A percentile compares a stretch with the other conserved stretches of the same genome.
phyloP scores from a whole-genome alignment of 2,888 invertebrate species.

The Epinotia demarniana region DNA sequence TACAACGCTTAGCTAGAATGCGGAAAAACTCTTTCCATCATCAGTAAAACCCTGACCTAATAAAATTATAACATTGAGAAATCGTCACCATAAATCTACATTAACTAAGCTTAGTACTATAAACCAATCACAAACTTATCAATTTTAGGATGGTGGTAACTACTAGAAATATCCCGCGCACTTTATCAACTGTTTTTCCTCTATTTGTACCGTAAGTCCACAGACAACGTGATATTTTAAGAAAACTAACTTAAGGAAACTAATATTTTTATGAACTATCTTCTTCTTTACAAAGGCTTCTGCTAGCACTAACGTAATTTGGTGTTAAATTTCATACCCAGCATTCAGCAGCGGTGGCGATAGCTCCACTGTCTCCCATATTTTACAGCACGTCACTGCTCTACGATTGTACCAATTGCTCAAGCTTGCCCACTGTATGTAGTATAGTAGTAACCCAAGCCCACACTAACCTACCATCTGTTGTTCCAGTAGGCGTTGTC shows the following conservation, averaged over 20 bases:
- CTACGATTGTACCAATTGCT: not conserved
- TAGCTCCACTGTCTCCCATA: not conserved
- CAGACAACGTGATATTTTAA: not conserved
- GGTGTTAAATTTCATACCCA: too few relatives aligned
- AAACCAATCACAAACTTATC: too few relatives aligned
- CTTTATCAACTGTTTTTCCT: not conserved
- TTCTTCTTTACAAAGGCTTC: not conserved
- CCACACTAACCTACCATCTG: slow-evolving; percentile 18
- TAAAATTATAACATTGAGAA: too few relatives aligned
- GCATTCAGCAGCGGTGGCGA: not conserved
- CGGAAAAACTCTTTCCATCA: too few relatives aligned
- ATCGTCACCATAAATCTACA: too few relatives aligned
- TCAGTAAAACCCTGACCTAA: too few relatives aligned
- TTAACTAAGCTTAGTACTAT: too few relatives aligned
- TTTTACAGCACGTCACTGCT: not conserved
- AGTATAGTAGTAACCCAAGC: not conserved
- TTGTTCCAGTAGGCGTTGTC: slow-evolving; percentile 78
- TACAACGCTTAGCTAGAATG: too few relatives aligned
- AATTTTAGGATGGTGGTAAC: too few relatives aligned
- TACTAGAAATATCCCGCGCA: too few relatives aligned
- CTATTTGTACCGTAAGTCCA: not conserved
- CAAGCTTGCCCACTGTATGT: not conserved
- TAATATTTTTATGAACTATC: too few relatives aligned
- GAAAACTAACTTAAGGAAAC: too few relatives aligned
- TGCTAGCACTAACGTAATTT: not conserved